Base-by-base conservation (phyloP, 2,888 invertebrate species). In the Seira musarum region DNA sequence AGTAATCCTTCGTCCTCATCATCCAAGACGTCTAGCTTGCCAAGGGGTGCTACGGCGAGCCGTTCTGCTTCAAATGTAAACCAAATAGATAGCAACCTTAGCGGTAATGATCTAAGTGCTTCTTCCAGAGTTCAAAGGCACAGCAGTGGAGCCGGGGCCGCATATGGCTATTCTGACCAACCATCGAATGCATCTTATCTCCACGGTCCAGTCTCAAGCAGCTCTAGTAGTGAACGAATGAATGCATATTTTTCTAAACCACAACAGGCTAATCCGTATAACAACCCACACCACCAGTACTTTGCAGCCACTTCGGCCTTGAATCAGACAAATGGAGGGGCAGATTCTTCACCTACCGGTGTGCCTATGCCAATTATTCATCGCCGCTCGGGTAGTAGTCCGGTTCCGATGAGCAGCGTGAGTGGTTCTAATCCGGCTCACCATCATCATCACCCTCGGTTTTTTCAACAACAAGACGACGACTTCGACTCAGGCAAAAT, bases 381-480 rank as follows among this genome's bases (percentile, higher is more conserved):
- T 46, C 73, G 85, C n/a, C 83, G 87, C 8, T 83, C 86, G n/a
- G 87, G 85, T 60, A 86, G 86, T 60, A 85, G 85, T 65, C 87
- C 87, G 21, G 86, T 87, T 70, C 85, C 87, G 25, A 87, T 87
- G 85, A 83, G 66, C 1, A 69, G 71, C 82, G 19, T 46, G 77
- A 65, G 74, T 40, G 17, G 61, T 10, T 61, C 21, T 65, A 74
- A 63, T 40, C 30, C 81, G 1, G 46, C 74, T n/a, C 49, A 77
- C 53, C 70, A 66, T 35, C 82, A 74, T 30, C 75, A 73, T 25
- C 73, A 69, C 19, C 72, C 69, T 13, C 78, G 79, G 0, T 81
- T 82, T 57, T 79, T 80, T 63, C 78, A 81, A 70, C 75, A 69
- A 5, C 73, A 74, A 21, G 83, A 85, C 63, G 86, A 86, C 24